Evolutionary conservation across 1,140 invertebrate species (phyloP), one percentile per base, ranked within the genome.

Genomic region (Agrilus planipennis): DNA sequence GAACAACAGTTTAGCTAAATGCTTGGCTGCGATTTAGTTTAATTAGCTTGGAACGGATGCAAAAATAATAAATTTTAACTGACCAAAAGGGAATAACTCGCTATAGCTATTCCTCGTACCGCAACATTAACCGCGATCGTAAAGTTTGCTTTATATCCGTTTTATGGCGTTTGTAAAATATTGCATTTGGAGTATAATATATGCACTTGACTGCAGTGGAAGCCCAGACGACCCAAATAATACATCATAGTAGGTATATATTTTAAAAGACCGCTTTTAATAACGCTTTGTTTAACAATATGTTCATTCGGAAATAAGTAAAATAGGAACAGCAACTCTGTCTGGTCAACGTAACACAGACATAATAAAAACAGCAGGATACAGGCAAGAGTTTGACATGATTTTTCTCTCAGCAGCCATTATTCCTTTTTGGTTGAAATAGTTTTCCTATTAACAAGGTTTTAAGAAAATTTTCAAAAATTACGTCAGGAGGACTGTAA

Each of bases 81-180:
- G 57, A 60, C 55, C 59, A 51, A 53, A 50, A 51, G 54, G 50
- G 50, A 49, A 52, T 53, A 54, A 55, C 42, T 46, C 43, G 43
- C 42, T 52, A 56, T 52, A 48, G 52, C 52, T 45, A 47, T 54
- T 53, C 49, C 46, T 49, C 49, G 53, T 53, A 60, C 60, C 58
- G 54, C 60, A 56, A 59, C 60, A 59, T 62, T 62, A 62, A 62
- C 57, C 51, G 53, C 45, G 50, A 49, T 58, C 60, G 55, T 62
- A 59, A 62, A 62, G 51, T 48, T 55, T 53, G 55, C 52, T 62
- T 62, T 62, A 62, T 62, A 62, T 56, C 57, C 57, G 36, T 62
- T 62, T 62, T 62, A 60, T 58, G 50, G 57, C 59, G 47, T 60
- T 58, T 55, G 58, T 62, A 62, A 62, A 62, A 62, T 62, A 62